Evolutionary conservation across 2,888 invertebrate genomes (phyloP), one percentile per base, ranked within the genome.

Genomic region (Epirrhoe alternata): DNA sequence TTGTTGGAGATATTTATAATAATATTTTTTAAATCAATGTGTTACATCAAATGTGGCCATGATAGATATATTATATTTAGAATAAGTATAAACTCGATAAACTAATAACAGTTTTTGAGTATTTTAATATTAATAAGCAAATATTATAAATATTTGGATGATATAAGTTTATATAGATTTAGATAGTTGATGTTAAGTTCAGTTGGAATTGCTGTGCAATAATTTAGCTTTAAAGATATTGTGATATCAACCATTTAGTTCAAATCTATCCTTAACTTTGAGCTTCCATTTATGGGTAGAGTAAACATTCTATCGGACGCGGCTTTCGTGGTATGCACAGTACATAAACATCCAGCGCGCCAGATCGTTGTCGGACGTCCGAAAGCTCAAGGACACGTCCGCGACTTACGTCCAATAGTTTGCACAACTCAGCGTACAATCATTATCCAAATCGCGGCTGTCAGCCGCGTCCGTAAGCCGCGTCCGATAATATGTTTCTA

Each of bases 131-230:
- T 16, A 10, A 59, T 33, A 8, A 66, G 51, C 61, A 69, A 63
- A 69, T 64, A 66, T 61, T 66, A 62, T 62, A 50, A 70, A 63
- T 66, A 66, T 64, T 58, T 68, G 30, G 30, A 35, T 45, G 12
- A 53, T 47, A 45, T 24, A 33, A 35, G 35, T 56, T 56, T 61
- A 47, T 38, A 17, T 63, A 71, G 52, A 62, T 60, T 38, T 64
- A 56, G n/a, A 59, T 55, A 54, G 47, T 52, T 16, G 45, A 47
- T 49, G 77, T 38, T 55, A 56, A 8, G 14, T 45, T 55, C 16
- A 45, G 12, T 56, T 65, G 64, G 49, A 66, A 71, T 66, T 72
- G 56, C 69, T 72, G 69, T 65, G 66, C 64, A 77, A 63, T 69
- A 66, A 70, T 74, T 73, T 3, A 33, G 49, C 47, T 58, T 58